Percentiles rank a stretch among this genome's conserved stretches.
phyloP scores from a whole-genome alignment of 2,113 vertebrate species.

The Onychostoma macrolepis region DNA sequence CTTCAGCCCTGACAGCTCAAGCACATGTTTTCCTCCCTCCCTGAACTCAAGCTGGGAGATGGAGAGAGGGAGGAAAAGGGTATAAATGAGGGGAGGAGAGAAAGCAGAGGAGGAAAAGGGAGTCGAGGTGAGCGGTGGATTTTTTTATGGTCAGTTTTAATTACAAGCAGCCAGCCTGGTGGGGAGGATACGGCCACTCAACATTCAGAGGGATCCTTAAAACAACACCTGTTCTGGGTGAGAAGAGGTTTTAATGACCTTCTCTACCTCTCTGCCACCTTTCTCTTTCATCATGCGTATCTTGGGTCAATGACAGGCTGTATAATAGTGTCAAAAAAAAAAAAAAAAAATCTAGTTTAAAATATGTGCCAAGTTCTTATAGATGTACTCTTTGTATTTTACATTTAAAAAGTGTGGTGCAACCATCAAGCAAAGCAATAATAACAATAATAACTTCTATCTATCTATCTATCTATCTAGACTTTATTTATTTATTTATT shows the following conservation, averaged over 20 bases:
- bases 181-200: constrained; percentile 18
- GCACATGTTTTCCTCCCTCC: constrained; percentile 26
- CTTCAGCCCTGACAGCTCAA: constrained; percentile 21
- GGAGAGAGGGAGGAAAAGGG: constrained; percentile 1
- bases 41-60: constrained; percentile 31
- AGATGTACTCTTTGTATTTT: neutral
- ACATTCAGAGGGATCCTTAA: constrained; percentile 34
- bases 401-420: neutral
- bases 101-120: constrained; percentile 1
- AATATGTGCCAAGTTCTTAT: neutral
- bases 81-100: neutral
- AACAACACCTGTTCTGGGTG: constrained; percentile 42
- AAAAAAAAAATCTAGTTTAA: neutral
- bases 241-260: constrained; percentile 28
- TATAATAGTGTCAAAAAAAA: neutral
- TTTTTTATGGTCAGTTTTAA: constrained; percentile 49
- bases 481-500: no score
- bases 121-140: constrained; percentile 9
- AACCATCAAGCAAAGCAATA: no score
- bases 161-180: constrained; percentile 16
- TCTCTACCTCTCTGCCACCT: neutral
- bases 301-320: neutral
- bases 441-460: no score
- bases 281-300: neutral
- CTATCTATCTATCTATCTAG: no score